Conservation (phyloP, 2,113 vertebrate genomes). For the Cygnus atratus region DNA sequence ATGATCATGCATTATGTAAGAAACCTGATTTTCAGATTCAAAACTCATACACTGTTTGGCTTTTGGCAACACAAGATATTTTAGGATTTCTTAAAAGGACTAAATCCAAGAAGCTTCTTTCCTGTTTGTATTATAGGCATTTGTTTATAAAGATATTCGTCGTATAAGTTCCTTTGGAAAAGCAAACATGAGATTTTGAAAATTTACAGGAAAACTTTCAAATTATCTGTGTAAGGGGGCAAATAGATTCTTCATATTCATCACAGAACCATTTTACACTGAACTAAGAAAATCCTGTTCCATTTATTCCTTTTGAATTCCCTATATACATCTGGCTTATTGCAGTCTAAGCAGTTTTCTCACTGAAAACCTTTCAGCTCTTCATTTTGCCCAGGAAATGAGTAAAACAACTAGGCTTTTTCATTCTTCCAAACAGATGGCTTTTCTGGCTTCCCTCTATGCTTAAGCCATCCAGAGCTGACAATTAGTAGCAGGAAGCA, state of each 20-base stretch:
- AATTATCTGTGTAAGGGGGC: neutral
- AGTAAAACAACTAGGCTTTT: constrained; percentile 70
- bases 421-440: constrained; percentile 68
- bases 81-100: neutral
- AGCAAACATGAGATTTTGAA: neutral
- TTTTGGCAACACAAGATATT: neutral
- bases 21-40: neutral
- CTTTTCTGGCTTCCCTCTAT: constrained; percentile 64
- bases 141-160: neutral
- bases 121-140: neutral
- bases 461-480: constrained; percentile 45
- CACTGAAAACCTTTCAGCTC: constrained; percentile 69
- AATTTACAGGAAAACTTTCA: neutral
- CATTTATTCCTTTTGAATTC: constrained; percentile 36
- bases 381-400: constrained; percentile 68
- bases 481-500: constrained; percentile 62
- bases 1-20: neutral
- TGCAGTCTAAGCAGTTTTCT: constrained; percentile 69
- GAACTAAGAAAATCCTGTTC: constrained; percentile 34
- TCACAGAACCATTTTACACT: neutral
- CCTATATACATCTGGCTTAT: constrained; percentile 54
- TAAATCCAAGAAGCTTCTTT: neutral
- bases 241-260: neutral
- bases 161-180: neutral
- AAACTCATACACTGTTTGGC: neutral